Conservation (phyloP, 2,888 invertebrate species). For the Dolomedes plantarius region DNA sequence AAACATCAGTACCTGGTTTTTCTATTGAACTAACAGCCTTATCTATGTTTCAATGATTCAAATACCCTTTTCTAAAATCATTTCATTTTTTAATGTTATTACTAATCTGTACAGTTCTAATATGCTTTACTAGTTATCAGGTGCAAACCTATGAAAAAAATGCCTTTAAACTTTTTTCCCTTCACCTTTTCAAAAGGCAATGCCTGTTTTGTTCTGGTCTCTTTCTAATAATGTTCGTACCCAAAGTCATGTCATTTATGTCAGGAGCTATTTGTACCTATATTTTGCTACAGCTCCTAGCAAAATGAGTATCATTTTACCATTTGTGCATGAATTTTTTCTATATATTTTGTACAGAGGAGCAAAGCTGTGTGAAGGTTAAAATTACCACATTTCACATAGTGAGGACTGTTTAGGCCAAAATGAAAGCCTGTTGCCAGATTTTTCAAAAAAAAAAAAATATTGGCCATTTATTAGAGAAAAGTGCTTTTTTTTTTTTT, state of each 20-base stretch:
- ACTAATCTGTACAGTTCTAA: conserved; percentile 4
- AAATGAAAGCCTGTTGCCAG: no score
- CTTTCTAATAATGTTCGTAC: conserved; percentile 27
- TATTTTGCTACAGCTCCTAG: conserved; percentile 43
- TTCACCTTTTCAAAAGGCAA: neutral
- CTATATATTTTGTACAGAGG: neutral
- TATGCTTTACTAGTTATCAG: conserved; percentile 19
- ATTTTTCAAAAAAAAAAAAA: no score
- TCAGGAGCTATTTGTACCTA: conserved; percentile 48
- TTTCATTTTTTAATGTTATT: conserved; percentile 47
- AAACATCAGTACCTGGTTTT: conserved; percentile 69
- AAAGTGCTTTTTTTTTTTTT: no score
- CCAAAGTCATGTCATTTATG: conserved; percentile 54
- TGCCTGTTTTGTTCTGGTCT: neutral
- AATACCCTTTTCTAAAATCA: conserved; percentile 49
- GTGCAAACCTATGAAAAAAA: conserved; percentile 21
- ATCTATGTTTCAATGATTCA: conserved; percentile 39
- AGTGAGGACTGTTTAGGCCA: no score
- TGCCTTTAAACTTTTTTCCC: conserved; percentile 13
- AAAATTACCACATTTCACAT: no score
- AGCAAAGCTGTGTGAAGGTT: conserved; percentile 42
- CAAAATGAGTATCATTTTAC: conserved; percentile 25
- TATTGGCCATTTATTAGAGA: no score
- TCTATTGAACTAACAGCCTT: conserved; percentile 60
- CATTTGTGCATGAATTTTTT: conserved; percentile 59